Evolutionary conservation across 2,888 invertebrate species (phyloP).

Genomic region (Hydrotaea diabolus): DNA sequence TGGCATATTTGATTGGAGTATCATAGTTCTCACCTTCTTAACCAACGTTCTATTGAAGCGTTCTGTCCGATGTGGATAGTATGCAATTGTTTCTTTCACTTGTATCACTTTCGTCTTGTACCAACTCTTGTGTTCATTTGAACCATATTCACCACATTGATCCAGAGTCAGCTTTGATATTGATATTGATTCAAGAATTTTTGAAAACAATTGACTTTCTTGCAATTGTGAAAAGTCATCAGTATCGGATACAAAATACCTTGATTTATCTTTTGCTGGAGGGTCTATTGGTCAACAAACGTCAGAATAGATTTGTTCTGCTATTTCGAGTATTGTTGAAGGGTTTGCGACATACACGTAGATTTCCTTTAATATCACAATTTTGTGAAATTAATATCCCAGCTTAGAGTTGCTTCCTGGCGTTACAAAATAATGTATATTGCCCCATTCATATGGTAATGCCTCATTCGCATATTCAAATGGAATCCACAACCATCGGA

Average conservation of each 20-base stretch:
- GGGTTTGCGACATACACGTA: too few relatives aligned
- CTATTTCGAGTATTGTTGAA: too few relatives aligned
- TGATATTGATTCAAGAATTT: constrained; percentile 39
- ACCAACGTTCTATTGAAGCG: constrained; percentile 38
- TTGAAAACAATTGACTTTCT: constrained; percentile 39
- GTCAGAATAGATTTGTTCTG: too few relatives aligned
- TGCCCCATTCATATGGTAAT: too few relatives aligned
- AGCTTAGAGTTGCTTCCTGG: too few relatives aligned
- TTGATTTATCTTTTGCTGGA: constrained; percentile 36
- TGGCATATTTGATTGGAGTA: constrained; percentile 48
- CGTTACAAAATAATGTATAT: too few relatives aligned
- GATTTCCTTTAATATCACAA: too few relatives aligned
- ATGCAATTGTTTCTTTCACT: constrained; percentile 55
- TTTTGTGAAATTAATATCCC: too few relatives aligned
- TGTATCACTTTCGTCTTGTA: constrained; percentile 70
- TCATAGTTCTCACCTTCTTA: constrained; percentile 32
- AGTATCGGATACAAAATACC: constrained; percentile 54
- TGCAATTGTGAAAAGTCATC: constrained; percentile 57
- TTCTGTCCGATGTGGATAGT: constrained; percentile 53
- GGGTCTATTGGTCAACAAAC: constrained; percentile 48
- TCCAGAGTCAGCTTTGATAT: constrained; percentile 56
- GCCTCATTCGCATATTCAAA: too few relatives aligned
- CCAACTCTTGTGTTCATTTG: constrained; percentile 62
- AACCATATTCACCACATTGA: constrained; percentile 71
- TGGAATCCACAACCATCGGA: too few relatives aligned